Base-by-base conservation (phyloP, 1,140 invertebrate species). In the Chlorops oryzae region DNA sequence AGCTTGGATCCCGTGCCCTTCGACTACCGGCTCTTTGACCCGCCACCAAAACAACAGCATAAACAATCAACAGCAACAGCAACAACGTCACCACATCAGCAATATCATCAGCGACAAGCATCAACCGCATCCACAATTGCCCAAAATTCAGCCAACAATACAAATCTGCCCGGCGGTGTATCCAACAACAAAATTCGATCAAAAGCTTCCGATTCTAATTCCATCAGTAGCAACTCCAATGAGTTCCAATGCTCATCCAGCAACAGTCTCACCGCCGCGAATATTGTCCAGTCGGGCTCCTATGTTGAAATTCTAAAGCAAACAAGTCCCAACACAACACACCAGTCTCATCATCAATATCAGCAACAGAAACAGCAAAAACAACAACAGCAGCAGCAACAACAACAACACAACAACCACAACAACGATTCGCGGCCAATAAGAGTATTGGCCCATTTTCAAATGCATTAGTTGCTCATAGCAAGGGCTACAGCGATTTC, bases 121-220 rank as follows among this genome's bases (percentile, higher is more conserved):
- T 44, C 54, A 55, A 58, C 52, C 51, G 39, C 58, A 63, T 56
- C 51, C 42, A 42, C 49, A 47, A 41, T 56, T 59, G 24, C 55
- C 59, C 54, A 61, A 60, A 54, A 54, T 59, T 18, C 59, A 61
- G n/a, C 48, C 61, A 53, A 59, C 59, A 50, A 54, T 61, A 38
- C 61, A 63, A 56, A 63, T 61, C 40, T 63, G 61, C 40, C 61
- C 61, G 20, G 57, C 59, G 40, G 55, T 61, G n/a, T 61, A 63
- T 50, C 59, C 61, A 27, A 5, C 17, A 13, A 48, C 54, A 54
- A 59, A 41, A 42, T 57, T 51, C 55, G 58, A 61, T 48, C 50
- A 56, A 62, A 62, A 61, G 20, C 52, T 59, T 10, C 55, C 59
- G 53, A 59, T 59, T 56, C 23, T 61, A 57, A 54, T 61, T 40